These are phyloP conservation scores for Drosophila demipolita DNA, from an alignment of 2,888 invertebrate species.

Conservation along the genomic window DNA sequence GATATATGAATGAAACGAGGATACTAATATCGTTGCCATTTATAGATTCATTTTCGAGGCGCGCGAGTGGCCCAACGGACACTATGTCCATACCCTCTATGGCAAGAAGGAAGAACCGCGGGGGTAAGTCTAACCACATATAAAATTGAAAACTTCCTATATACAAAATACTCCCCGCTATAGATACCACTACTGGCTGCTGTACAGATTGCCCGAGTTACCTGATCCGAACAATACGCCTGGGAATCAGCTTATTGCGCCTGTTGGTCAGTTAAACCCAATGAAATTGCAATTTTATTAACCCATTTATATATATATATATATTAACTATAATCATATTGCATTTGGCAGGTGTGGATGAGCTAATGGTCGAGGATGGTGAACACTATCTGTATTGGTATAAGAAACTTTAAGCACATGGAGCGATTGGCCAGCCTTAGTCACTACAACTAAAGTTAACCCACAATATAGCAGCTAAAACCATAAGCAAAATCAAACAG, in stretches of 20 bases:
- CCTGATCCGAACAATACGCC: conserved; percentile 93
- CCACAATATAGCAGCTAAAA: conserved; percentile 49
- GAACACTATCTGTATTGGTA: conserved; percentile 97
- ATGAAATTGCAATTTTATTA: background rate
- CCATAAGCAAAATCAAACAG: conserved; percentile 24
- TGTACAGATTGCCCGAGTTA: conserved; percentile 92
- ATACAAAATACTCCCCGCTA: background rate
- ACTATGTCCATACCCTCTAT: conserved; percentile 94
- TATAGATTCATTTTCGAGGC: conserved; percentile 90
- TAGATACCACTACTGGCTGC: conserved; percentile 95
- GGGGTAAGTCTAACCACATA: conserved; percentile 72
- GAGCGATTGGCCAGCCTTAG: conserved; percentile 65
- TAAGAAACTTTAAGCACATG: conserved; percentile 91
- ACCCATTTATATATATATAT: background rate
- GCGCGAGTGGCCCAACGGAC: conserved; percentile 96
- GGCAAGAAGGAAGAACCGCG: conserved; percentile 85
- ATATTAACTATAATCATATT: background rate
- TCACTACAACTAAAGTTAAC: conserved; percentile 49
- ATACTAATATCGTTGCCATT: background rate
- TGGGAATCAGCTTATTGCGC: conserved; percentile 94
- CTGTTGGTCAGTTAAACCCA: conserved; percentile 89
- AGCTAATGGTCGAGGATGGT: conserved; percentile 93
- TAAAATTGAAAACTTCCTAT: background rate
- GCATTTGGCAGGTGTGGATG: conserved; percentile 90
- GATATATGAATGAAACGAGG: background rate